Evolutionary conservation across 2,888 invertebrate genomes (phyloP), one percentile per base, ranked within the genome.

Genomic region (Mamestra brassicae): DNA sequence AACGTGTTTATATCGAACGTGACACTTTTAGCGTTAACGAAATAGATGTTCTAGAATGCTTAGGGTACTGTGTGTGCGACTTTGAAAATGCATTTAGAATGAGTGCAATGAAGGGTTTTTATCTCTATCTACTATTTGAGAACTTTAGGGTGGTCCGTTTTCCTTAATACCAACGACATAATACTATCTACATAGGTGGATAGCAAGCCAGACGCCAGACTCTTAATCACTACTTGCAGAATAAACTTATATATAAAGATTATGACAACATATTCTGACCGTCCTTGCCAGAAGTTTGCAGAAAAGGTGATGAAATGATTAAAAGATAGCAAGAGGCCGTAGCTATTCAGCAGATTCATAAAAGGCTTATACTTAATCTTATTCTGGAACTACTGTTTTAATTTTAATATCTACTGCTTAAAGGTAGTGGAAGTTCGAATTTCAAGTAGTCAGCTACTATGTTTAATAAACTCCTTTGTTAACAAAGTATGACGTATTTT

Each of bases 1-100:
- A 80, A 85, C 79, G 71, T 87, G 85, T 87, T 87, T 82, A 84
- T 84, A 87, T 86, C 77, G 80, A 80, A 86, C 84, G 86, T 86
- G 87, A 85, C 84, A 78, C 84, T 87, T 84, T 85, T 82, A 84
- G 79, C 68, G 72, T 74, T 81, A 74, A 79, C 66, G 66, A 68
- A 78, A 82, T 72, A 68, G 65, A 74, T 77, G 70, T 71, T 70
- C 62, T 77, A 72, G 65, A 70, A 86, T 58, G 74, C 36, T 61
- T 70, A 74, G 58, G 54, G 57, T 57, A 65, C 17, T 13, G 45
- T 61, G 58, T 57, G 57, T 38, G 45, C 13, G 47, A 74, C 62
- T 76, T 69, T 68, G 64, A 55, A 67, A 76, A 74, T 77, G 69
- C 69, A 74, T 74, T 81, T 66, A 45, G 61, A 67, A 52, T 47